phyloP scores from a whole-genome alignment of 2,113 vertebrate species.

The Tautogolabrus adspersus region DNA sequence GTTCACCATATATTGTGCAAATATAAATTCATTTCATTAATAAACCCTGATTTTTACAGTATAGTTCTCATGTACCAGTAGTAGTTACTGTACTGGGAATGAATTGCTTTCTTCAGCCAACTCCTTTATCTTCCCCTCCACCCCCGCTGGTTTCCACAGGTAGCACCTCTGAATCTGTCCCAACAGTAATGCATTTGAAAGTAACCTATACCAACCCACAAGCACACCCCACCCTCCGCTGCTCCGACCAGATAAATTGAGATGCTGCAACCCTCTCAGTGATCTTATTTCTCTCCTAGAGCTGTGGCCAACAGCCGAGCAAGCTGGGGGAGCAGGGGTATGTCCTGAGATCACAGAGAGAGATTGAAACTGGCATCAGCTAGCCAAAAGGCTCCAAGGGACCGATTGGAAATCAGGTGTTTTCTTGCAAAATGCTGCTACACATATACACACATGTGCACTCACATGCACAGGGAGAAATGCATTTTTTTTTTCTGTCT shows the following conservation, averaged over 20 bases:
- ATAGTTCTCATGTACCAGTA: constrained; percentile 1
- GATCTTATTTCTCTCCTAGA: constrained; percentile 68
- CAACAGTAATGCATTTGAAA: constrained; percentile 73
- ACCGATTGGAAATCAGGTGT: constrained; percentile 69
- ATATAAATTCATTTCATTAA: constrained; percentile 1
- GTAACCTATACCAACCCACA: constrained; percentile 34
- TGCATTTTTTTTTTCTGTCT: constrained; percentile 6
- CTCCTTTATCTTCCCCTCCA: constrained; percentile 13
- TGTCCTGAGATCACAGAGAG: constrained; percentile 62
- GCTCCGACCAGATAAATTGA: constrained; percentile 69
- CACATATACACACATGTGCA: constrained; percentile 38
- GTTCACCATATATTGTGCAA: background rate
- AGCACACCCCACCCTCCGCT: constrained; percentile 13
- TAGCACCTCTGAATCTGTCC: constrained; percentile 54
- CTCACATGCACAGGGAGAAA: constrained; percentile 5
- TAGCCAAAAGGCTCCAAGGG: constrained; percentile 56
- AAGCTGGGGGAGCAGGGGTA: constrained; percentile 45
- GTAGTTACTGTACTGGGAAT: constrained; percentile 5
- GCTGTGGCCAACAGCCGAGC: constrained; percentile 51
- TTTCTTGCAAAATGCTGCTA: constrained; percentile 49
- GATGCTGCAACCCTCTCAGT: constrained; percentile 62
- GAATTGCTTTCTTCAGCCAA: constrained; percentile 3
- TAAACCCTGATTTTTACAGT: constrained; percentile 17
- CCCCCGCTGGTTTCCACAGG: constrained; percentile 37
- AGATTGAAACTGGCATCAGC: constrained; percentile 76